phyloP scores from a whole-genome alignment of 2,888 invertebrate species.

The Plagodis pulveraria region DNA sequence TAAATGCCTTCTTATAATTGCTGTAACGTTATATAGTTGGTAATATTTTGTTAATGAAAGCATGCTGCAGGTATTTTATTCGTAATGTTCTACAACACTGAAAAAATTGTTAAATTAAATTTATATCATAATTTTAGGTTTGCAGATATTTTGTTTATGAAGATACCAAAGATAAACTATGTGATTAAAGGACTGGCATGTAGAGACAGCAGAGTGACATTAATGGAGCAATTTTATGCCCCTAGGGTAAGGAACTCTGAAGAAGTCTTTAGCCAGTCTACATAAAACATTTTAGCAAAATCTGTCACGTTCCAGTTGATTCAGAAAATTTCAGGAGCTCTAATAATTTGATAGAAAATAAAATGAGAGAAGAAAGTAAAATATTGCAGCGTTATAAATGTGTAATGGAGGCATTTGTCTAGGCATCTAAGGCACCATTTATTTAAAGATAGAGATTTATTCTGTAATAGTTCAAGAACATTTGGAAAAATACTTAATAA shows the following conservation, averaged over 20 bases:
- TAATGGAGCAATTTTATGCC: background rate
- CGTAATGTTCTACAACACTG: too few relatives aligned
- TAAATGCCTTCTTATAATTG: too few relatives aligned
- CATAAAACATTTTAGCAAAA: slow-evolving; percentile 3
- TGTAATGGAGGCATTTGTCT: slow-evolving; percentile 16
- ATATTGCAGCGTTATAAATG: slow-evolving; percentile 19
- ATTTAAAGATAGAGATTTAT: slow-evolving; percentile 35
- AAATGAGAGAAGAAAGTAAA: slow-evolving; percentile 17
- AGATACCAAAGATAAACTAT: too few relatives aligned
- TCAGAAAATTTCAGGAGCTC: slow-evolving; percentile 9
- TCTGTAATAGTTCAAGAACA: slow-evolving; percentile 3
- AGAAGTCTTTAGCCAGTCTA: background rate
- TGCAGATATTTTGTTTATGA: too few relatives aligned
- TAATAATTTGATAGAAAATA: slow-evolving; percentile 13
- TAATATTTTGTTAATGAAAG: too few relatives aligned
- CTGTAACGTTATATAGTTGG: too few relatives aligned
- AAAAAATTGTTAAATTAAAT: too few relatives aligned
- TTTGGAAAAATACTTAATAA: too few relatives aligned
- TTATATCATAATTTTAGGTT: too few relatives aligned
- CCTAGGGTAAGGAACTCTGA: too few relatives aligned
- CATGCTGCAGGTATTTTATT: too few relatives aligned
- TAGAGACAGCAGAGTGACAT: background rate
- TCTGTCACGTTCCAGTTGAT: slow-evolving; percentile 6
- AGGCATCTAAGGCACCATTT: slow-evolving; percentile 22
- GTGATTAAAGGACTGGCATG: too few relatives aligned